Evolutionary conservation across 37 sponge, comb jelly and placozoan genomes (phyloP).

Genomic region (Chondrosia reniformis): DNA sequence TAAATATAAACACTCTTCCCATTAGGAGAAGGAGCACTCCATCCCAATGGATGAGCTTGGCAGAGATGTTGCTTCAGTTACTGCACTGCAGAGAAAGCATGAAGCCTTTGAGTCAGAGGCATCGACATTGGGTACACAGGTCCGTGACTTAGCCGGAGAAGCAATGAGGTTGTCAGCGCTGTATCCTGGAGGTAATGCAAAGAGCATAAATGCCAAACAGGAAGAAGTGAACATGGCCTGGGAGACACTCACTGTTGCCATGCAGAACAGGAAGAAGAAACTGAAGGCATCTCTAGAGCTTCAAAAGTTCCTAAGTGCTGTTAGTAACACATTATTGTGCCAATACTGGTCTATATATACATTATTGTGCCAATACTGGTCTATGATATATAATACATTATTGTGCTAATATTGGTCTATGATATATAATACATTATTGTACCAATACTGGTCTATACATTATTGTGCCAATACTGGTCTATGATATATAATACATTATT

Average conservation of each 20-base stretch:
- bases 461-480: not conserved
- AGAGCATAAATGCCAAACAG: conserved; percentile 49
- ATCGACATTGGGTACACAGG: conserved; percentile 77
- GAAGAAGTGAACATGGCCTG: conserved; percentile 67
- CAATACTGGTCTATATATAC: not conserved
- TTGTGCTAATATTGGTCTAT: too few relatives aligned
- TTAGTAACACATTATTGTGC: conserved; percentile 31
- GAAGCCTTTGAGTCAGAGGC: conserved; percentile 81
- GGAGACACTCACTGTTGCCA: conserved; percentile 70
- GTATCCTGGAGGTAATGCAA: conserved; percentile 73
- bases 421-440: not conserved
- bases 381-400: not conserved
- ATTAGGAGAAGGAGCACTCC: conserved; percentile 65
- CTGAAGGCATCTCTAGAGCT: conserved; percentile 78
- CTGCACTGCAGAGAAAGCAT: conserved; percentile 76
- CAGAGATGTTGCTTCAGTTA: conserved; percentile 61
- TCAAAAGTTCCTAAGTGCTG: conserved; percentile 81
- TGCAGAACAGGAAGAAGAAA: conserved; percentile 57
- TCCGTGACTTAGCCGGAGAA: conserved; percentile 65
- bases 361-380: not conserved
- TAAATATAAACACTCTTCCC: not conserved
- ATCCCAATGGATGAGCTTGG: conserved; percentile 82
- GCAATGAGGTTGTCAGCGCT: conserved; percentile 62
- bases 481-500: too few relatives aligned
- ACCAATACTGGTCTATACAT: not conserved